Evolutionary conservation across 2,797 vertebrate species (phyloP).

Genomic region (Rhadinocentrus ornatus): DNA sequence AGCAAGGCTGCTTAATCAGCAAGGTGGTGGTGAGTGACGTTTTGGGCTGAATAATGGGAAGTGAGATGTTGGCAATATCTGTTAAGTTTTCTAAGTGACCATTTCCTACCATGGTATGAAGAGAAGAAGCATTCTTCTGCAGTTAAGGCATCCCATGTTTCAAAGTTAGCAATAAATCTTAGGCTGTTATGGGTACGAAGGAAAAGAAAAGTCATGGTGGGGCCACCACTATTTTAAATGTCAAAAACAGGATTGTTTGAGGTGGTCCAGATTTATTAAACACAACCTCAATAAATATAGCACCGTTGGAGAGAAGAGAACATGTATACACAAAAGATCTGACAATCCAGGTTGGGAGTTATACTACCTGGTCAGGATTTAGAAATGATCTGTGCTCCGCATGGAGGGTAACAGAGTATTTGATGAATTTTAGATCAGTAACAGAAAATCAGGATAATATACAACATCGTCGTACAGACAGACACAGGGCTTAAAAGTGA

Average conservation of each 20-base stretch:
- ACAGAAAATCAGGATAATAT: constrained; percentile 28
- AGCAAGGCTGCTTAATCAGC: no score
- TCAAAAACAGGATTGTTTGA: constrained; percentile 23
- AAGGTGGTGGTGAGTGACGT: no score
- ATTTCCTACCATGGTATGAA: no score
- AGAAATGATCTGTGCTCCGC: constrained; percentile 6
- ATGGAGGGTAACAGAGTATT: constrained; percentile 32
- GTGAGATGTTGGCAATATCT: no score
- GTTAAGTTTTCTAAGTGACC: no score
- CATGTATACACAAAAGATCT: constrained; percentile 8
- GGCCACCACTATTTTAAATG: not conserved
- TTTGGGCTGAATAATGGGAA: no score
- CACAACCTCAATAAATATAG: constrained; percentile 78
- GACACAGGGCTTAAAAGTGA: constrained; percentile 31
- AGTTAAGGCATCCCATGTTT: no score
- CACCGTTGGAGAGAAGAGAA: constrained; percentile 63
- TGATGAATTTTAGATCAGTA: constrained; percentile 4
- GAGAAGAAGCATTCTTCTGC: no score
- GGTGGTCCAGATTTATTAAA: constrained; percentile 64
- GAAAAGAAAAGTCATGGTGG: no score
- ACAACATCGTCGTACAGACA: constrained; percentile 34
- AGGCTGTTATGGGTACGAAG: no score
- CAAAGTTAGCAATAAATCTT: no score
- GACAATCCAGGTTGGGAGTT: constrained; percentile 18
- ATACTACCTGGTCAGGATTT: constrained; percentile 15